Percentiles rank a stretch among this genome's conserved stretches.
Evolutionary conservation across 2,888 invertebrate species (phyloP).

Genomic region (Aethes cnicana): DNA sequence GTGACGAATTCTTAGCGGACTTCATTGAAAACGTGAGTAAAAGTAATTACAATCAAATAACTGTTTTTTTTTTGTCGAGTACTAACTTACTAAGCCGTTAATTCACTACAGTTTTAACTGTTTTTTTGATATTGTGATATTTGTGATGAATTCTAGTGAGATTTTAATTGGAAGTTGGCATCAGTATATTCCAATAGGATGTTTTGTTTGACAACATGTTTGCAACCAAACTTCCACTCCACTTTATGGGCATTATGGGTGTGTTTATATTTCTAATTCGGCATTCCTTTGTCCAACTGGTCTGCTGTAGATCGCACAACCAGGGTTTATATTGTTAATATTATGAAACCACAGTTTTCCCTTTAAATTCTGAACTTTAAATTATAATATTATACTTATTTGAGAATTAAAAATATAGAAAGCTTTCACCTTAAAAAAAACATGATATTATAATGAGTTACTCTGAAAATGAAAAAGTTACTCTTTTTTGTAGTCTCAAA

Average conservation of each 20-base stretch:
- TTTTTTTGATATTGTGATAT: conserved; percentile 22
- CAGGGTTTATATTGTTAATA: too few species aligned
- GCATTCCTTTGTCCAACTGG: conserved; percentile 42
- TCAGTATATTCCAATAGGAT: conserved; percentile 45
- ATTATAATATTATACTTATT: too few species aligned
- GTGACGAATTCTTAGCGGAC: conserved; percentile 49
- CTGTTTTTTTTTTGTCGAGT: conserved; percentile 58
- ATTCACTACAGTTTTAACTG: conserved; percentile 19
- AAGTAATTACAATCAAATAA: conserved; percentile 55
- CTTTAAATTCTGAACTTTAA: too few species aligned
- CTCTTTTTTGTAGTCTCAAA: too few species aligned
- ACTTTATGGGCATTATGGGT: conserved; percentile 36
- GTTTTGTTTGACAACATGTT: conserved; percentile 37
- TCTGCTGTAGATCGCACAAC: conserved; percentile 3
- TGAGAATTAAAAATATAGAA: too few species aligned
- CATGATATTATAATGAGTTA: too few species aligned
- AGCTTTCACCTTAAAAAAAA: too few species aligned
- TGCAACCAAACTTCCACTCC: too few species aligned
- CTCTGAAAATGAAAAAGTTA: too few species aligned
- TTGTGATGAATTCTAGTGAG: conserved; percentile 41
- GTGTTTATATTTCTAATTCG: conserved; percentile 42
- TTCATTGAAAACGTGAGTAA: conserved; percentile 69
- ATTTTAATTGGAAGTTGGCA: conserved; percentile 43
- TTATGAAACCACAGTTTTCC: too few species aligned
- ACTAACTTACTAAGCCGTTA: conserved; percentile 2